phyloP scores from a whole-genome alignment of 2,888 invertebrate species.

The Eutolmus rufibarbis region DNA sequence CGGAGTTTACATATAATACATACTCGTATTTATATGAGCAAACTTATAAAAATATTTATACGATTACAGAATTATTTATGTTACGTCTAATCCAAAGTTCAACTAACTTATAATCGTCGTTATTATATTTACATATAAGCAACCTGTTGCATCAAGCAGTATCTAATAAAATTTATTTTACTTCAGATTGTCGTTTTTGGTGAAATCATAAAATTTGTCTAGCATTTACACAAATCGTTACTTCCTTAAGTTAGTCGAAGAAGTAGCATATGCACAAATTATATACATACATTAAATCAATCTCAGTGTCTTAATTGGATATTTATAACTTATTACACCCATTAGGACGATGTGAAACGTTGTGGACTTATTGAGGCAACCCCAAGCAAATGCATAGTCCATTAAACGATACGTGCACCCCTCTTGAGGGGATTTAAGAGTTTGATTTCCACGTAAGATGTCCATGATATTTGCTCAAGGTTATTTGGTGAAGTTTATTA shows the following conservation, averaged over 20 bases:
- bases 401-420: background rate
- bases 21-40: background rate
- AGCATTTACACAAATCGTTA: background rate
- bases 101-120: background rate
- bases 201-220: background rate
- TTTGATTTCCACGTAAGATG: background rate
- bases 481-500: conserved; percentile 38
- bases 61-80: too few relatives aligned
- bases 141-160: too few relatives aligned
- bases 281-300: background rate
- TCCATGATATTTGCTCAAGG: conserved; percentile 13
- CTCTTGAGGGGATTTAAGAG: conserved; percentile 3
- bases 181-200: background rate
- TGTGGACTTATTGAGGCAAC: background rate
- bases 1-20: background rate
- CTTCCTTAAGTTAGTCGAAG: background rate
- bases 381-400: conserved; percentile 23
- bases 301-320: conserved; percentile 13
- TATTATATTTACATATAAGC: background rate
- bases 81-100: background rate
- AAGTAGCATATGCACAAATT: background rate
- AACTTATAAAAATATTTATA: too few relatives aligned
- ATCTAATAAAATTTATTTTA: background rate
- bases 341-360: background rate
- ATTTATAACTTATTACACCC: conserved; percentile 11